Base-by-base conservation (phyloP, 2,113 vertebrate genomes). In the Pedetes capensis region DNA sequence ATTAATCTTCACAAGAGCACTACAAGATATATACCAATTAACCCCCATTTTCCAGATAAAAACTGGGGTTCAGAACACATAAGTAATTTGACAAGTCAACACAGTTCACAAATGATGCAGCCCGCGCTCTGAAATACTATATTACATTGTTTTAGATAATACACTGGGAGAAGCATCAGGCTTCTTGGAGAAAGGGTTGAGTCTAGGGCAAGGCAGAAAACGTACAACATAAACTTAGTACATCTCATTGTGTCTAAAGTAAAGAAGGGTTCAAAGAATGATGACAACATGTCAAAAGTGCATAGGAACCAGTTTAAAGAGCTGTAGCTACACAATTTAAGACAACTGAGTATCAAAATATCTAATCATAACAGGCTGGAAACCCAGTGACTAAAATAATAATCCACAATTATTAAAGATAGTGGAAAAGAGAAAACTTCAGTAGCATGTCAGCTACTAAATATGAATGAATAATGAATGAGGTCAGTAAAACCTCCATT, bases 11-110 rank as follows among this genome's bases (percentile, higher is more conserved):
- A 89, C 14, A 87, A 84, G 34, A 93, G 64, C 27, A 57, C 44
- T 51, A 53, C 20, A 14, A 94, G 17, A 32, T 66, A 49, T 76
- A 42, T 27, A 53, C n/a, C 80, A 95, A 55, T 91, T 81, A 83
- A 97, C 49, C 12, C 42, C 68, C 63, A 91, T 80, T 86, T 88
- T 83, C 27, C 18, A 95, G 12, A 49, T 74, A 87, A 80, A 88
- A 89, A 78, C 34, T 61, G 5, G 63, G 29, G 64, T 44, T 91
- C 47, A 68, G 25, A 64, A 37, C 86, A 44, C 18, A 49, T 88
- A 81, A 93, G 18, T 61, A 76, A 85, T 69, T 74, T 59, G 49
- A 81, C 17, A 91, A 72, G 74, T 72, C 69, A 89, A 42, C 32
- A 87, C 72, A 81, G 34, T 34, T 91, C 72, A 81, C 5, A 57